Percentiles rank a stretch among this genome's conserved stretches.
Conservation (phyloP, 2,797 vertebrate species). For the Heliangelus exortis region DNA sequence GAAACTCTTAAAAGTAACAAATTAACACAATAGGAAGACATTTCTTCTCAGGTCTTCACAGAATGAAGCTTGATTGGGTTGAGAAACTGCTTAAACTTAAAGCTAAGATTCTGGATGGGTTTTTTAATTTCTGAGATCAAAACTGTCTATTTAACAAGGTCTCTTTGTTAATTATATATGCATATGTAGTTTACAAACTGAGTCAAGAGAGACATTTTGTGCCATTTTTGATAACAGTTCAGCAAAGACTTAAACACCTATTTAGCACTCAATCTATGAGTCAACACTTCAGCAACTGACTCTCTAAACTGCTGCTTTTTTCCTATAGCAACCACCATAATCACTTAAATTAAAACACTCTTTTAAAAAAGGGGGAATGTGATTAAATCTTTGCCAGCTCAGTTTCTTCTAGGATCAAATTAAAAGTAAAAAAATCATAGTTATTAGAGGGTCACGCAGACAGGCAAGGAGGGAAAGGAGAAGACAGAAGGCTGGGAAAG, state of each 20-base stretch:
- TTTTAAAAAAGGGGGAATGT: not conserved
- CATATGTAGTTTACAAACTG: slow-evolving; percentile 26
- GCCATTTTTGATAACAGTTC: slow-evolving; percentile 47
- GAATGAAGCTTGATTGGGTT: not conserved
- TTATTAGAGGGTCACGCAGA: not conserved
- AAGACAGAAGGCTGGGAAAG: not conserved
- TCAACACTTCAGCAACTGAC: slow-evolving; percentile 39
- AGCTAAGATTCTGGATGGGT: not conserved
- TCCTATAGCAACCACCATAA: slow-evolving; percentile 39
- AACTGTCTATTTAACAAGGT: slow-evolving; percentile 19
- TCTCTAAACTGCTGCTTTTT: not conserved
- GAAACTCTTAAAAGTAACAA: not conserved
- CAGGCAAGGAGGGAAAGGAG: not conserved
- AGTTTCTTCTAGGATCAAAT: not conserved
- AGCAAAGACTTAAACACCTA: slow-evolving; percentile 48
- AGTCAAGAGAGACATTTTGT: slow-evolving; percentile 41
- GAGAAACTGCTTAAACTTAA: not conserved
- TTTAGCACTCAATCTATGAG: slow-evolving; percentile 42
- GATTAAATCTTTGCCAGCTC: not conserved
- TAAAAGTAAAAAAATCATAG: not conserved
- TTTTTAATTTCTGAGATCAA: not conserved
- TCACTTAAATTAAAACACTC: not conserved
- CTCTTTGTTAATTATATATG: slow-evolving; percentile 14
- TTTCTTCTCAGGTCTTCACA: slow-evolving; percentile 4
- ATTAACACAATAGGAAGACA: not conserved